Percentiles rank a stretch among this genome's conserved stretches.
These are phyloP conservation scores for Phaenicophaeus curvirostris DNA, from an alignment of 2,797 vertebrate species.

Conservation along the genomic window DNA sequence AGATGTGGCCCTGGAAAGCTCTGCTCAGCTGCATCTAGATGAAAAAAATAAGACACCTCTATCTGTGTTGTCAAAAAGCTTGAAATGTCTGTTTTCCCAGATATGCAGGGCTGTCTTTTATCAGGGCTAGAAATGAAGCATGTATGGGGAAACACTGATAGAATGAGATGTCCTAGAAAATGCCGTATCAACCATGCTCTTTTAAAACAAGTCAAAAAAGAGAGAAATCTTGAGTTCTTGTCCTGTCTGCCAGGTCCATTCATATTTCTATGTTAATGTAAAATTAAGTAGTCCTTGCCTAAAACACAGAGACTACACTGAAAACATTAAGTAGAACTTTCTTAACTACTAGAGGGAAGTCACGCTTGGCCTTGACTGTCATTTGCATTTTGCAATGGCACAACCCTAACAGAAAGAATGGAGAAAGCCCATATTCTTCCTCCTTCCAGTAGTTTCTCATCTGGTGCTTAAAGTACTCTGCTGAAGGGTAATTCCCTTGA, in stretches of 20 bases:
- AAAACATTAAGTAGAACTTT: neutral
- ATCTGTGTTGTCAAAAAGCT: neutral
- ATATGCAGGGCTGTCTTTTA: neutral
- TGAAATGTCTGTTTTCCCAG: neutral
- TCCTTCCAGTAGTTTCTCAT: neutral
- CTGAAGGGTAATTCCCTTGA: neutral
- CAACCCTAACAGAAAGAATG: neutral
- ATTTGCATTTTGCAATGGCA: neutral
- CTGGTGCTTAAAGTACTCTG: neutral
- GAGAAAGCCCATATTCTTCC: neutral
- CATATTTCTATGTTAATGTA: neutral
- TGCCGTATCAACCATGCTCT: neutral
- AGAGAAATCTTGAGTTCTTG: neutral
- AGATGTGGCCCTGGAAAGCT: neutral
- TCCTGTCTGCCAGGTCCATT: neutral
- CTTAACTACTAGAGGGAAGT: neutral
- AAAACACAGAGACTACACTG: neutral
- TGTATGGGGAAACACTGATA: neutral
- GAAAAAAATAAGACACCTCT: neutral
- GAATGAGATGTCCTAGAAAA: neutral
- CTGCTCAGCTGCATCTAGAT: neutral
- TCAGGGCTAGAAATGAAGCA: neutral
- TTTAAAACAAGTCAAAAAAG: neutral
- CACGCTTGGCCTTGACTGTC: neutral
- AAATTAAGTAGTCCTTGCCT: neutral